Evolutionary conservation across 2,797 vertebrate genomes (phyloP).

Genomic region (Thalassophryne amazonica): DNA sequence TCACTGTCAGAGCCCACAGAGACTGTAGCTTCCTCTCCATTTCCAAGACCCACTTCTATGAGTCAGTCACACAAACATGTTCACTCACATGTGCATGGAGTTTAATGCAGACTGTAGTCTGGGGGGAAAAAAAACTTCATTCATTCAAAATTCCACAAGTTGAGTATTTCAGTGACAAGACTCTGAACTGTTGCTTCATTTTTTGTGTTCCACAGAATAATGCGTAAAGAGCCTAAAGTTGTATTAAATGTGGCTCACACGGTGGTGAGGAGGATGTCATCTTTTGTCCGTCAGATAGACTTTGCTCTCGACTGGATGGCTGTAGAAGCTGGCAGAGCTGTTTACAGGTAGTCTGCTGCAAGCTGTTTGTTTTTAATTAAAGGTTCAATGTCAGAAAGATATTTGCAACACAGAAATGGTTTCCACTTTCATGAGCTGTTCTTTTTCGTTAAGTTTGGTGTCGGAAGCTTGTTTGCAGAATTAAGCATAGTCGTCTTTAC

Average conservation of each 20-base stretch:
- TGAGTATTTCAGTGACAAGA: too few species aligned
- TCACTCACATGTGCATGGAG: not conserved
- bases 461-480: not conserved
- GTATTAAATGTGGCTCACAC: slow-evolving; percentile 91
- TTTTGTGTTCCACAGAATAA: slow-evolving; percentile 50
- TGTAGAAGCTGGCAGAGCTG: slow-evolving; percentile 90
- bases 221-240: slow-evolving; percentile 88
- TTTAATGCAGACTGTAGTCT: not conserved
- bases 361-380: not conserved
- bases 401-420: too few species aligned
- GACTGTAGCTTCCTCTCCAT: slow-evolving; percentile 93
- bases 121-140: not conserved
- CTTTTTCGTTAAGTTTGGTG: not conserved
- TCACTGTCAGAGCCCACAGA: slow-evolving; percentile 88
- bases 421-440: too few species aligned
- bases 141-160: too few species aligned
- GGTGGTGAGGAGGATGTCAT: slow-evolving; percentile 88
- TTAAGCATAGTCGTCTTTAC: slow-evolving; percentile 1
- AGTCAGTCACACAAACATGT: slow-evolving; percentile 68
- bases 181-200: not conserved
- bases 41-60: slow-evolving; percentile 93
- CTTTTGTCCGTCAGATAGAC: slow-evolving; percentile 92
- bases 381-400: not conserved
- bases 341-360: slow-evolving; percentile 82
- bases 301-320: slow-evolving; percentile 98